Evolutionary conservation across 2,113 vertebrate genomes (phyloP).

Genomic region (Hippoglossus stenolepis): DNA sequence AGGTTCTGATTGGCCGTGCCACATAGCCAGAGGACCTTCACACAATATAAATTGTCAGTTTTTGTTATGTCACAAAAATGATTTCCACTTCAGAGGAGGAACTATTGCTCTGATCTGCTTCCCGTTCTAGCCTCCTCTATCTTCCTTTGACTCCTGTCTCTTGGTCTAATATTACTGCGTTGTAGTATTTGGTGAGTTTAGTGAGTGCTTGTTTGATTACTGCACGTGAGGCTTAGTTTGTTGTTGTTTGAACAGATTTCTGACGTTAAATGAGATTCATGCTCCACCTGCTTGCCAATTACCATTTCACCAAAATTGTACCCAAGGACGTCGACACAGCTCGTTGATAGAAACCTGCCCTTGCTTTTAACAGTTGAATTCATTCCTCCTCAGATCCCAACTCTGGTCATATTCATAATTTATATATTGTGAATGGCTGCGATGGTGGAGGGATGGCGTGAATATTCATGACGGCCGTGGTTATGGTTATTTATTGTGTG

Average conservation of each 20-base stretch:
- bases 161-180: not conserved
- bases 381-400: not conserved
- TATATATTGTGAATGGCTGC: constrained; percentile 58
- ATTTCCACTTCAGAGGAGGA: constrained; percentile 17
- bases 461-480: constrained; percentile 48
- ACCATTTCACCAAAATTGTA: constrained; percentile 16
- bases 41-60: constrained; percentile 6
- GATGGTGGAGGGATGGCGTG: constrained; percentile 22
- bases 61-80: constrained; percentile 27
- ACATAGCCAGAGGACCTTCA: constrained; percentile 12
- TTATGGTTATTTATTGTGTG: constrained; percentile 47
- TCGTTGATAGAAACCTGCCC: constrained; percentile 4
- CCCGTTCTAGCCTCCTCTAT: not conserved
- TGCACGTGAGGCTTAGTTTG: not conserved
- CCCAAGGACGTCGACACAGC: not conserved
- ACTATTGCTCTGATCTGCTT: constrained; percentile 29
- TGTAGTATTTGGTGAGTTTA: constrained; percentile 12
- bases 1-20: constrained; percentile 4
- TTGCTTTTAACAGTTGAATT: constrained; percentile 16
- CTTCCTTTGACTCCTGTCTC: not conserved
- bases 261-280: constrained; percentile 28
- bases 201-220: not conserved
- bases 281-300: constrained; percentile 11
- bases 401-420: constrained; percentile 55
- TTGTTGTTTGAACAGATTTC: constrained; percentile 23